phyloP scores from a whole-genome alignment of 2,113 vertebrate species.

The Conger conger region DNA sequence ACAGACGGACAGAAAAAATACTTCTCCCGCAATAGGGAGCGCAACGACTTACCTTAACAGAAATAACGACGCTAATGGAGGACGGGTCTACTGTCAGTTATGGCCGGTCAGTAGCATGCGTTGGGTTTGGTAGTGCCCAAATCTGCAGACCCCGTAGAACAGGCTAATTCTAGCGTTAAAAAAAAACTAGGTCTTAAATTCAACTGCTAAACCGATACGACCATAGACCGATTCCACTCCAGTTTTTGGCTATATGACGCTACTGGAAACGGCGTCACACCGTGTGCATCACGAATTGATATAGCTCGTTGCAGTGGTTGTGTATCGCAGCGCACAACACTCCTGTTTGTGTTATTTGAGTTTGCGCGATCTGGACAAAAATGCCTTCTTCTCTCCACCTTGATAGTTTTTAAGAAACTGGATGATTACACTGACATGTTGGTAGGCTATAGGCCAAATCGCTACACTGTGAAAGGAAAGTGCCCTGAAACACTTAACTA shows the following conservation, averaged over 20 bases:
- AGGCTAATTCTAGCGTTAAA: neutral
- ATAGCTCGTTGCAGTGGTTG: slow-evolving; percentile 52
- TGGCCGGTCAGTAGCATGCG: slow-evolving; percentile 52
- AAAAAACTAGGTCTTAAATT: slow-evolving; percentile 23
- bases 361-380: slow-evolving; percentile 26
- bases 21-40: neutral
- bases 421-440: neutral
- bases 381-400: slow-evolving; percentile 36
- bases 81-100: slow-evolving; percentile 54
- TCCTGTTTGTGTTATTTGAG: slow-evolving; percentile 16
- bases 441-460: too few relatives aligned
- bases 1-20: slow-evolving; percentile 8
- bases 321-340: slow-evolving; percentile 27
- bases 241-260: slow-evolving; percentile 57
- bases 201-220: neutral
- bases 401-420: slow-evolving; percentile 14
- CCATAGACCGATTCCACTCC: slow-evolving; percentile 64
- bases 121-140: slow-evolving; percentile 51
- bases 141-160: slow-evolving; percentile 48
- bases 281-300: slow-evolving; percentile 66
- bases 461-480: too few relatives aligned
- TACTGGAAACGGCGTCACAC: slow-evolving; percentile 67
- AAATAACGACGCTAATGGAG: slow-evolving; percentile 49
- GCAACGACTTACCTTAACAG: slow-evolving; percentile 65
- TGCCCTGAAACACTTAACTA: too few relatives aligned